Evolutionary conservation across 2,797 vertebrate genomes (phyloP).

Genomic region (Salarias fasciatus): DNA sequence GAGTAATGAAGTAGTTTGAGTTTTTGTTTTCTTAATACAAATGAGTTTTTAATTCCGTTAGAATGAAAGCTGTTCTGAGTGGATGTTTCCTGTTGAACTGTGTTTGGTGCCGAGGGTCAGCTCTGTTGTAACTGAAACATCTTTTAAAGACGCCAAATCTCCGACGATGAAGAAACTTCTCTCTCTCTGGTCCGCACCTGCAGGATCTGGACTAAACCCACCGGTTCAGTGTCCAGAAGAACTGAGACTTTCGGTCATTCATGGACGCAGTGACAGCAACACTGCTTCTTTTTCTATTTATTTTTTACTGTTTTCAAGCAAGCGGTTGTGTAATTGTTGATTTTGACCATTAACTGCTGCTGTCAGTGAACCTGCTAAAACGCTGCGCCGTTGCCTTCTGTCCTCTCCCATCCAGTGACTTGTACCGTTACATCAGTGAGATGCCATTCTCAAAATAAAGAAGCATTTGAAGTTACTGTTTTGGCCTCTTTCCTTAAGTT

Average conservation of each 20-base stretch:
- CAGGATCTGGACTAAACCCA: neutral
- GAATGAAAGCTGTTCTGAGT: neutral
- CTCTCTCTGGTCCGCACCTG: neutral
- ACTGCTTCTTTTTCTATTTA: slow-evolving; percentile 30
- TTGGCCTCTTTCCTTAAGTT: neutral
- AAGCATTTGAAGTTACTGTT: slow-evolving; percentile 39
- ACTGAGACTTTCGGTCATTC: slow-evolving; percentile 1
- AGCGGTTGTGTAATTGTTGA: slow-evolving; percentile 31
- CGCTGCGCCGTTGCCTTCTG: slow-evolving; percentile 21
- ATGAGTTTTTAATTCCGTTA: neutral
- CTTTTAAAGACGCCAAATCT: slow-evolving; percentile 5
- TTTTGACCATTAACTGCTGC: slow-evolving; percentile 57
- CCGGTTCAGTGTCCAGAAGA: neutral
- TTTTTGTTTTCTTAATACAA: neutral
- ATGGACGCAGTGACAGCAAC: neutral
- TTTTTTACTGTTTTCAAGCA: slow-evolving; percentile 18
- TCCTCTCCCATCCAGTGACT: slow-evolving; percentile 28
- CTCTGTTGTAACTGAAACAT: neutral
- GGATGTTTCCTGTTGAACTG: neutral
- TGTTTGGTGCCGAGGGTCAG: neutral
- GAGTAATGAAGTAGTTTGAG: too few species aligned
- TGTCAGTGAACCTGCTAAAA: slow-evolving; percentile 46
- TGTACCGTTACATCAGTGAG: slow-evolving; percentile 27
- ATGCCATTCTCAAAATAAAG: slow-evolving; percentile 61
- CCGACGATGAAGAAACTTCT: slow-evolving; percentile 7